Conservation (phyloP, 2,888 invertebrate species). For the Mantis religiosa region DNA sequence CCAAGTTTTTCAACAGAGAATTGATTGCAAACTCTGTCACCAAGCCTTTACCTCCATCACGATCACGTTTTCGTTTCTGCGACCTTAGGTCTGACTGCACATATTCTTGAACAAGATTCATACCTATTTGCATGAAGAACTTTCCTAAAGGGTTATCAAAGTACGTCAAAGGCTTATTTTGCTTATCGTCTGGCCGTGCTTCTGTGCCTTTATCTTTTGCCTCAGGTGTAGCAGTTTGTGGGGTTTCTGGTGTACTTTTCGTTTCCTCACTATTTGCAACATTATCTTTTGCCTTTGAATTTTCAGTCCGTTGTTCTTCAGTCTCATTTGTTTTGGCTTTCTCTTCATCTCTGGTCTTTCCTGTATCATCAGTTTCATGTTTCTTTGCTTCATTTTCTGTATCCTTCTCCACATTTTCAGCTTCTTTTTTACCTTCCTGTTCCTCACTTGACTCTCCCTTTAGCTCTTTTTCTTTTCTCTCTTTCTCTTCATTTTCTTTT, state of each 20-base stretch:
- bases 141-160: slow-evolving; percentile 85
- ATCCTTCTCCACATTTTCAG: slow-evolving; percentile 20
- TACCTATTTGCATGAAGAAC: slow-evolving; percentile 87
- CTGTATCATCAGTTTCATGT: slow-evolving; percentile 30
- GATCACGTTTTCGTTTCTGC: slow-evolving; percentile 78
- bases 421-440: slow-evolving; percentile 30
- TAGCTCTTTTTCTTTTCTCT: slow-evolving; percentile 35
- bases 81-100: slow-evolving; percentile 89
- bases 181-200: slow-evolving; percentile 17
- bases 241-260: slow-evolving; percentile 34
- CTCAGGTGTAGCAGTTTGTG: slow-evolving; percentile 25
- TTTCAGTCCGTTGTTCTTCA: slow-evolving; percentile 34
- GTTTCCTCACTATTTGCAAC: slow-evolving; percentile 32
- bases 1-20: slow-evolving; percentile 78
- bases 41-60: slow-evolving; percentile 61
- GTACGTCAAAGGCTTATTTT: slow-evolving; percentile 48
- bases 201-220: slow-evolving; percentile 31
- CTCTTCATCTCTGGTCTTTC: slow-evolving; percentile 39
- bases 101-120: slow-evolving; percentile 85
- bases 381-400: slow-evolving; percentile 28
- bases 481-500: slow-evolving; percentile 36
- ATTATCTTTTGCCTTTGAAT: slow-evolving; percentile 39
- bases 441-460: slow-evolving; percentile 29
- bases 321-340: neutral
- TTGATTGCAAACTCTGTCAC: slow-evolving; percentile 71